These are phyloP conservation scores for Fabriciana adippe DNA, from an alignment of 2,888 invertebrate genomes.

Conservation along the genomic window DNA sequence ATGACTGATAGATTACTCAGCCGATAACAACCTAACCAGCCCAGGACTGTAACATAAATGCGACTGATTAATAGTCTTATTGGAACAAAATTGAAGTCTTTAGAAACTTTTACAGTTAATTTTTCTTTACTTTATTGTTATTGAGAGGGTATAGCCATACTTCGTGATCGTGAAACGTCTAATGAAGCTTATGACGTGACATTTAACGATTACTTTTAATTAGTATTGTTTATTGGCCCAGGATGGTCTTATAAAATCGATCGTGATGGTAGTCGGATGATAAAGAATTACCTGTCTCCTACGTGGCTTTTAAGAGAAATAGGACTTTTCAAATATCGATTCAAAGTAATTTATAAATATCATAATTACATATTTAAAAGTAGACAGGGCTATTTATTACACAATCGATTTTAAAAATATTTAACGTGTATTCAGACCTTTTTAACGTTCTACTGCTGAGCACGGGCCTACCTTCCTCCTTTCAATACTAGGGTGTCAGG, in stretches of 20 bases:
- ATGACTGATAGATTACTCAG: no score
- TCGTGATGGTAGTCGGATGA: conserved; percentile 7
- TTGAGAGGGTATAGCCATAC: conserved; percentile 14
- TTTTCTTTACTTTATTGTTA: conserved; percentile 15
- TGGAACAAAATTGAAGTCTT: background rate
- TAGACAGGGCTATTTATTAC: no score
- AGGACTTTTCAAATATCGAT: background rate
- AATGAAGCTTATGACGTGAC: conserved; percentile 35
- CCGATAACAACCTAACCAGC: no score
- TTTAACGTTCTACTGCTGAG: no score
- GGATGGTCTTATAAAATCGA: conserved; percentile 6
- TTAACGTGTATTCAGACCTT: no score
- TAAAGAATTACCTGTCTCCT: background rate
- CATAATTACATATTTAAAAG: no score
- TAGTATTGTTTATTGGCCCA: conserved; percentile 17
- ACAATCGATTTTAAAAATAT: no score
- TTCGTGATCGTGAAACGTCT: conserved; percentile 31
- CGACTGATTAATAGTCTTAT: conserved; percentile 2
- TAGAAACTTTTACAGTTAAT: background rate
- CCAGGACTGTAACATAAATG: background rate
- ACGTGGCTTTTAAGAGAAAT: background rate
- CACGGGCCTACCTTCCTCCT: no score
- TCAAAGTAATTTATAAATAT: background rate
- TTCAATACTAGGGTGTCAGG: no score
- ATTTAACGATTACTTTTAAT: conserved; percentile 35